These are phyloP conservation scores for Diaprepes abbreviatus DNA, from an alignment of 2,888 invertebrate species.

Conservation along the genomic window DNA sequence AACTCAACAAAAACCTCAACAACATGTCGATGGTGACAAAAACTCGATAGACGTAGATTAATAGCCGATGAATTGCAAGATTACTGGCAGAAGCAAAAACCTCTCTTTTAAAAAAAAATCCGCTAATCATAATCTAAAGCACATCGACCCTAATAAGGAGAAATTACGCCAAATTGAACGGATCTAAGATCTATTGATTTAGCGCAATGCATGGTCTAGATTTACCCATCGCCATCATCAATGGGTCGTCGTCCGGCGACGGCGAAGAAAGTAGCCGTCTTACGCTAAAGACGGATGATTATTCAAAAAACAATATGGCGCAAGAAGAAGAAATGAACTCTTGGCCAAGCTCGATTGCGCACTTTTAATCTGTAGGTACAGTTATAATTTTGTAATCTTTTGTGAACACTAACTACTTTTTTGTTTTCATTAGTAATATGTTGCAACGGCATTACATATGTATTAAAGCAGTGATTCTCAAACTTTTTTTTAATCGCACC, in stretches of 20 bases:
- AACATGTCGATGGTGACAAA: background rate
- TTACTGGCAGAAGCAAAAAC: background rate
- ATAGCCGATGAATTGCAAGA: background rate
- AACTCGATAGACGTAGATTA: background rate
- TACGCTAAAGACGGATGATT: constrained; percentile 14
- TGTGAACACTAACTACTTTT: background rate
- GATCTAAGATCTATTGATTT: constrained; percentile 21
- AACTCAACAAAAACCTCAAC: background rate
- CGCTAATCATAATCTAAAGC: constrained; percentile 17
- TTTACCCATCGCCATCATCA: constrained; percentile 21
- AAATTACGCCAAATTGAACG: constrained; percentile 9
- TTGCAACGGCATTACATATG: too few relatives aligned
- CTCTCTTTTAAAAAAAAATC: background rate
- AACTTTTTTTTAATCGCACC: too few relatives aligned
- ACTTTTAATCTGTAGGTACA: constrained; percentile 29
- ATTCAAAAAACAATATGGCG: constrained; percentile 33
- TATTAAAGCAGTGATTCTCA: too few relatives aligned
- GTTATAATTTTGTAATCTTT: constrained; percentile 35
- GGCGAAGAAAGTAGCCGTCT: constrained; percentile 30
- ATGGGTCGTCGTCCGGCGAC: constrained; percentile 28
- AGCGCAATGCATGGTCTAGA: constrained; percentile 17
- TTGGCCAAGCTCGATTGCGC: constrained; percentile 8
- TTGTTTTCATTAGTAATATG: background rate
- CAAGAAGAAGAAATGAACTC: constrained; percentile 24
- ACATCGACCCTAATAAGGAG: constrained; percentile 11